These are phyloP conservation scores for Lordiphosa stackelbergi DNA, from an alignment of 1,140 invertebrate species.

Conservation along the genomic window DNA sequence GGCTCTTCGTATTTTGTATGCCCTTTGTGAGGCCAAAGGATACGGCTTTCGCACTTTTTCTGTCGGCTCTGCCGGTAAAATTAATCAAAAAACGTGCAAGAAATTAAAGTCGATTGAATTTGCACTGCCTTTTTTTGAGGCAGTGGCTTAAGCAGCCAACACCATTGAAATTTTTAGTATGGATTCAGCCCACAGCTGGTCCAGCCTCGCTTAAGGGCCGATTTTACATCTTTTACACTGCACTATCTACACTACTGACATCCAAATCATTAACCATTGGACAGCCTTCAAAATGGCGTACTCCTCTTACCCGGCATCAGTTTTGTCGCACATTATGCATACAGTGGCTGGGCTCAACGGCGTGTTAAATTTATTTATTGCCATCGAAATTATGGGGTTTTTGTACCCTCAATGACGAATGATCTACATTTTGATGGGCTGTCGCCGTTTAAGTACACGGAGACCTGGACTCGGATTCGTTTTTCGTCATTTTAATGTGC, in stretches of 20 bases:
- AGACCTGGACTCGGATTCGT: slow-evolving; percentile 45
- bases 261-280: slow-evolving; percentile 1
- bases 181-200: no score
- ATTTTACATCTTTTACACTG: no score
- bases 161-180: no score
- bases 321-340: slow-evolving; percentile 38
- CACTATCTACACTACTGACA: no score
- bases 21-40: slow-evolving; percentile 66
- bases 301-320: slow-evolving; percentile 3
- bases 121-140: slow-evolving; percentile 1
- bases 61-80: slow-evolving; percentile 34
- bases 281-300: not conserved
- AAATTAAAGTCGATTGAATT: slow-evolving; percentile 59
- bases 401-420: slow-evolving; percentile 65
- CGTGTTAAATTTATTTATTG: slow-evolving; percentile 72
- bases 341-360: slow-evolving; percentile 16
- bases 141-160: no score
- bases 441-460: slow-evolving; percentile 42
- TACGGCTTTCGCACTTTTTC: slow-evolving; percentile 59
- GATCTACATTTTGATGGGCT: slow-evolving; percentile 71
- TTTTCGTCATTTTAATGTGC: slow-evolving; percentile 68
- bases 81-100: slow-evolving; percentile 69
- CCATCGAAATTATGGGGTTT: slow-evolving; percentile 55
- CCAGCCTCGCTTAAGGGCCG: no score
- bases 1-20: slow-evolving; percentile 65